Percentiles rank a stretch among this genome's conserved stretches.
These are phyloP conservation scores for Sebastolobus alascanus DNA, from an alignment of 2,797 vertebrate genomes.

Conservation along the genomic window DNA sequence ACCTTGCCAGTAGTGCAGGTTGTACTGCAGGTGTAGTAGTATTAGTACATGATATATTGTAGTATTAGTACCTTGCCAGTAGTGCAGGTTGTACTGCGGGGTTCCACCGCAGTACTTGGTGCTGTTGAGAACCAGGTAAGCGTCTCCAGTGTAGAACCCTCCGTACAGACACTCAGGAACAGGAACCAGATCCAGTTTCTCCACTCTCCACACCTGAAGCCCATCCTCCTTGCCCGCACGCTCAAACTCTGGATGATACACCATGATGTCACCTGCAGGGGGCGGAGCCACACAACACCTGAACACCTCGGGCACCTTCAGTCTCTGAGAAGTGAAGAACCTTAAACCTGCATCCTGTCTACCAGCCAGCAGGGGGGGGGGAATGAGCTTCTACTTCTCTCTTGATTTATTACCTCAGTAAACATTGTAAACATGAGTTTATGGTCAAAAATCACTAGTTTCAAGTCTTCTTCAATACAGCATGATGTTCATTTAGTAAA, in stretches of 20 bases:
- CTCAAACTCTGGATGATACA: slow-evolving; percentile 87
- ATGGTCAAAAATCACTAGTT: too few species aligned
- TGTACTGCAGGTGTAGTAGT: too few species aligned
- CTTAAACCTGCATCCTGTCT: too few species aligned
- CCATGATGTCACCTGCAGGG: slow-evolving; percentile 77
- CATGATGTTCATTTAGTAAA: too few species aligned
- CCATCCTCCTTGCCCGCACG: slow-evolving; percentile 71
- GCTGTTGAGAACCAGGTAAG: slow-evolving; percentile 91
- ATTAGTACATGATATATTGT: neutral
- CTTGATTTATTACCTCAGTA: too few species aligned
- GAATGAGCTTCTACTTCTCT: too few species aligned
- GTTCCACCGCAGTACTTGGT: slow-evolving; percentile 78
- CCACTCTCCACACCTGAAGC: slow-evolving; percentile 93
- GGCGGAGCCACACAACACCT: neutral
- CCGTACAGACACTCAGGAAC: slow-evolving; percentile 88
- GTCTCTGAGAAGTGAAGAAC: too few species aligned
- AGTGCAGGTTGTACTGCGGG: slow-evolving; percentile 77
- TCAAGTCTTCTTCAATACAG: too few species aligned
- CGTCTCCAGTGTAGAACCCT: slow-evolving; percentile 91
- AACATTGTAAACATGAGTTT: too few species aligned
- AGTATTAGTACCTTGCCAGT: neutral
- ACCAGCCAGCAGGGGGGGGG: too few species aligned
- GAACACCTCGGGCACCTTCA: too few species aligned
- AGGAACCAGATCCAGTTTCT: slow-evolving; percentile 90
- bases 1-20: neutral